Conservation (phyloP, 1,140 invertebrate species). For the Dufourea novaeangliae region DNA sequence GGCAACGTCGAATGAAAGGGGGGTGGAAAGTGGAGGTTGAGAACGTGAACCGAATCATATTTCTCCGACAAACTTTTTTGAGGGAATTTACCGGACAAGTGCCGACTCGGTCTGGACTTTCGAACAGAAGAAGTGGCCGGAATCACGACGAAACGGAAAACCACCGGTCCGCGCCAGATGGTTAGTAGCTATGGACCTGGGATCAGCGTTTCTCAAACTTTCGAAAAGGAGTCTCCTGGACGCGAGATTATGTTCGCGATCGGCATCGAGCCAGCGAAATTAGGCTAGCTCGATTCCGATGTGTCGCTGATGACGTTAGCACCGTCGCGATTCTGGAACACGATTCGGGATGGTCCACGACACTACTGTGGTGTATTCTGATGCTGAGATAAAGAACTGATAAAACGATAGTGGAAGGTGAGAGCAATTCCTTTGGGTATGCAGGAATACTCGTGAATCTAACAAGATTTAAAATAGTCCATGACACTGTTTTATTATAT, state of each 20-base stretch:
- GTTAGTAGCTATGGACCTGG: constrained; percentile 38
- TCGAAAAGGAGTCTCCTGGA: neutral
- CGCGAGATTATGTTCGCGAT: neutral
- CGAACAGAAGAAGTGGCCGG: constrained; percentile 54
- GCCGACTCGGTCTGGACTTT: constrained; percentile 53
- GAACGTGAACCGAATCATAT: constrained; percentile 65
- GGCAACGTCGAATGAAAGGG: too few species aligned
- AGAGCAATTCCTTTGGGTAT: too few species aligned
- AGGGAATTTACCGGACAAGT: constrained; percentile 60
- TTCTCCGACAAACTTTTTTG: constrained; percentile 60
- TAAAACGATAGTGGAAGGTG: too few species aligned
- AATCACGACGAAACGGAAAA: constrained; percentile 61
- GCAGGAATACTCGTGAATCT: too few species aligned
- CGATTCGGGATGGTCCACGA: too few species aligned
- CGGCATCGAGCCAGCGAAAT: neutral
- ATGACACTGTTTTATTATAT: too few species aligned
- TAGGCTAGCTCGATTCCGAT: neutral
- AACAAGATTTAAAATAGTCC: too few species aligned
- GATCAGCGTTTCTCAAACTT: constrained; percentile 45
- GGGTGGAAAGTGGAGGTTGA: neutral
- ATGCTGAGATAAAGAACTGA: neutral
- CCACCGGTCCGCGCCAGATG: constrained; percentile 64
- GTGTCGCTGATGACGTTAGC: neutral
- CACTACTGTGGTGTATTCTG: too few species aligned
- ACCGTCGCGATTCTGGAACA: neutral